Conservation (phyloP, 2,888 invertebrate genomes). For the Drosophila aldrichi region DNA sequence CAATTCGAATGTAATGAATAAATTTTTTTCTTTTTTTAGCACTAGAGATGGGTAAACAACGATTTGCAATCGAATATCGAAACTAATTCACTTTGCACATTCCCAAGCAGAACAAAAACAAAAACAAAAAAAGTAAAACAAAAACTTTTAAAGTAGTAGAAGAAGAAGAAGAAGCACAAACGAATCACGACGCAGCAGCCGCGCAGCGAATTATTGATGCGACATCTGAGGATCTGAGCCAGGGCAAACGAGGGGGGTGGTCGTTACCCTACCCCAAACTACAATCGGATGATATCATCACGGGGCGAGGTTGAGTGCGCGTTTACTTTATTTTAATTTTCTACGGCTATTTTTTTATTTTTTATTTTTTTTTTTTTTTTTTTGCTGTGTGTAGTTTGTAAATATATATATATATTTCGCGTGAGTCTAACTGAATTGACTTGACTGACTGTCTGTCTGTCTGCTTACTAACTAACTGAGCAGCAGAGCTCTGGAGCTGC, state of each 20-base stretch:
- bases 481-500: constrained; percentile 14
- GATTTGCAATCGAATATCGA: constrained; percentile 41
- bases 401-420: constrained; percentile 63
- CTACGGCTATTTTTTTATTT: background rate
- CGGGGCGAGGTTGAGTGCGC: constrained; percentile 26
- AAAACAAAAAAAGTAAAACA: background rate
- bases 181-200: constrained; percentile 6
- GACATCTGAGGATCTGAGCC: constrained; percentile 55
- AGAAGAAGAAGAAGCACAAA: background rate
- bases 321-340: constrained; percentile 15
- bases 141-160: background rate
- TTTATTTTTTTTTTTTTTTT: background rate
- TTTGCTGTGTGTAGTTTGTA: constrained; percentile 7
- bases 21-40: background rate
- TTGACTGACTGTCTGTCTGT: constrained; percentile 44
- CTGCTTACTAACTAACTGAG: constrained; percentile 51
- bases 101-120: constrained; percentile 2
- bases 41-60: constrained; percentile 34
- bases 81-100: constrained; percentile 20
- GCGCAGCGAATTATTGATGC: constrained; percentile 25
- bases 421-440: constrained; percentile 61
- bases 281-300: constrained; percentile 44
- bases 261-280: background rate
- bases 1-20: background rate
- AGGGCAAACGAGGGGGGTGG: background rate